Conservation (phyloP, 2,113 vertebrate genomes). For the Sterrhoptilus dennistouni region DNA sequence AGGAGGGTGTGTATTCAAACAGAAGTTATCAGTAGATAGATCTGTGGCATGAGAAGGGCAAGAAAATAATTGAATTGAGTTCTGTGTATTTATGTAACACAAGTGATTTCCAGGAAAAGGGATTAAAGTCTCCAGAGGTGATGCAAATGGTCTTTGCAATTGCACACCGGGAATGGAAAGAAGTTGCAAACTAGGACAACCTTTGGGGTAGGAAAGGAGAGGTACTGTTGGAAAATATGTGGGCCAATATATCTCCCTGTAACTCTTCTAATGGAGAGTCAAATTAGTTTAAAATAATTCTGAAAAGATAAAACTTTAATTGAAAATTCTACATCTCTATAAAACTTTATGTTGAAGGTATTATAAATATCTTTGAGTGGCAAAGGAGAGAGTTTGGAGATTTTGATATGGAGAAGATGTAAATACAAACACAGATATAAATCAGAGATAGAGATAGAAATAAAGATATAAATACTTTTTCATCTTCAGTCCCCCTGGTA, state of each 20-base stretch:
- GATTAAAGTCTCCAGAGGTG: neutral
- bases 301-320: neutral
- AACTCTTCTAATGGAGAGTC: neutral
- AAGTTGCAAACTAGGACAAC: neutral
- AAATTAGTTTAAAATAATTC: neutral
- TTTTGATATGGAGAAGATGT: neutral
- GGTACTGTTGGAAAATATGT: neutral
- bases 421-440: neutral
- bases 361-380: neutral
- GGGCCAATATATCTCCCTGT: neutral
- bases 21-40: neutral
- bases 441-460: neutral
- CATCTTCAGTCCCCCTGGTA: neutral
- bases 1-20: neutral
- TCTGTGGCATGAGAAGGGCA: neutral
- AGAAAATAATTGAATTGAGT: neutral
- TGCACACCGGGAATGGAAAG: neutral
- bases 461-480: neutral
- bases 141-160: neutral
- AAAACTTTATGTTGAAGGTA: neutral
- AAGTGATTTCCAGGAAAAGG: neutral
- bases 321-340: neutral
- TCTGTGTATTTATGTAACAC: neutral
- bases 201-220: neutral
- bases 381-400: neutral